A percentile compares a stretch with the other conserved stretches of the same genome.
Evolutionary conservation across 1,140 invertebrate species (phyloP).

Genomic region (Procambarus virginalis): DNA sequence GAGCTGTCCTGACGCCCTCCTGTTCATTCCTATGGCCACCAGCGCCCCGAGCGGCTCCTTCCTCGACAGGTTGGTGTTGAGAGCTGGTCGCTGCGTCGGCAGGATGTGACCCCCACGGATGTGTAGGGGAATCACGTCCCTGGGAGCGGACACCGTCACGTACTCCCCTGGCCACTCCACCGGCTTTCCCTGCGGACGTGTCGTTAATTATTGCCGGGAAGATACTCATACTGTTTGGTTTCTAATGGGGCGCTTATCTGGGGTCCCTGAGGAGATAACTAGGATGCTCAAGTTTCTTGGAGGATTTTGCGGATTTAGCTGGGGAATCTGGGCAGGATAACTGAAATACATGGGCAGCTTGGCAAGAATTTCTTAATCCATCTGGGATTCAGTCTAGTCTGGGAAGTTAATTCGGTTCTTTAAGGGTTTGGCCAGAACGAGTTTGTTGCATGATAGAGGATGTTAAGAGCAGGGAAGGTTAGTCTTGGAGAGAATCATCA

Average conservation of each 20-base stretch:
- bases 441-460: too few relatives aligned
- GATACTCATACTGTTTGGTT: background rate
- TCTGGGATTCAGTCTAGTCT: too few relatives aligned
- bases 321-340: too few relatives aligned
- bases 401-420: too few relatives aligned
- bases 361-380: too few relatives aligned
- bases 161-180: constrained; percentile 49
- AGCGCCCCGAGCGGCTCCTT: constrained; percentile 58
- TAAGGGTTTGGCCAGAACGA: too few relatives aligned
- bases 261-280: background rate
- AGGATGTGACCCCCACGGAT: constrained; percentile 74
- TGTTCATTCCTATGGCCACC: constrained; percentile 60
- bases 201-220: too few relatives aligned
- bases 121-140: constrained; percentile 52
- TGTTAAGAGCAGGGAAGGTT: too few relatives aligned
- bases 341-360: too few relatives aligned
- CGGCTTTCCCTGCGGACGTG: constrained; percentile 32
- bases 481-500: too few relatives aligned
- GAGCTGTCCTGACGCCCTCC: constrained; percentile 56
- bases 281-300: background rate
- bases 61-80: constrained; percentile 70
- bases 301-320: background rate
- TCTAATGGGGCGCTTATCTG: too few relatives aligned
- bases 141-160: constrained; percentile 17
- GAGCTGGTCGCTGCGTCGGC: constrained; percentile 74